A percentile compares a stretch with the other conserved stretches of the same genome.
Evolutionary conservation across 2,888 invertebrate genomes (phyloP).

Genomic region (Globia sparganii): DNA sequence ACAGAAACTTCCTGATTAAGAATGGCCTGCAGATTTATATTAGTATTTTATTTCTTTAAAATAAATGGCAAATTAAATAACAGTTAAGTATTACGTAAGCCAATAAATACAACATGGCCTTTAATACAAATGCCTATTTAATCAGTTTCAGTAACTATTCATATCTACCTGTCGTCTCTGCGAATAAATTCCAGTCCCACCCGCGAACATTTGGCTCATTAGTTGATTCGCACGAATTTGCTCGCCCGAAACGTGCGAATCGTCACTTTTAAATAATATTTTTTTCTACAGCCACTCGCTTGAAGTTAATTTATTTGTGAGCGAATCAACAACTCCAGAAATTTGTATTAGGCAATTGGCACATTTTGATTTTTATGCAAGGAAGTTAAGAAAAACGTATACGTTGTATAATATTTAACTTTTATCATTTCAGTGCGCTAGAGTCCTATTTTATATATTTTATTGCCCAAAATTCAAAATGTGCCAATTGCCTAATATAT

Average conservation of each 20-base stretch:
- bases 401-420: too few relatives aligned
- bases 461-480: background rate
- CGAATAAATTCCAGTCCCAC: constrained; percentile 45
- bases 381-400: too few relatives aligned
- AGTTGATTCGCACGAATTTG: too few relatives aligned
- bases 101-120: background rate
- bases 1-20: background rate
- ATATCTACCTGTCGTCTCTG: constrained; percentile 50
- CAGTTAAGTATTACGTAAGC: background rate
- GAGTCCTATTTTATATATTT: too few relatives aligned
- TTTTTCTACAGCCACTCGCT: too few relatives aligned
- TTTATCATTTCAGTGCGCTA: too few relatives aligned
- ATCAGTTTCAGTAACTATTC: constrained; percentile 36
- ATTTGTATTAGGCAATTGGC: too few relatives aligned
- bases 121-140: constrained; percentile 18
- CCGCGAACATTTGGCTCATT: constrained; percentile 31
- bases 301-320: too few relatives aligned
- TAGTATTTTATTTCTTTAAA: background rate
- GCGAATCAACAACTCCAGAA: too few relatives aligned
- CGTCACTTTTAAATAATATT: too few relatives aligned
- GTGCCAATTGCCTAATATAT: background rate
- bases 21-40: background rate
- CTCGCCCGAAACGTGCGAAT: too few relatives aligned
- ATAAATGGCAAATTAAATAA: background rate
- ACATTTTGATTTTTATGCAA: too few relatives aligned